Evolutionary conservation across 2,888 invertebrate species (phyloP), one percentile per base, ranked within the genome.

Genomic region (Drosophila hamatofila): DNA sequence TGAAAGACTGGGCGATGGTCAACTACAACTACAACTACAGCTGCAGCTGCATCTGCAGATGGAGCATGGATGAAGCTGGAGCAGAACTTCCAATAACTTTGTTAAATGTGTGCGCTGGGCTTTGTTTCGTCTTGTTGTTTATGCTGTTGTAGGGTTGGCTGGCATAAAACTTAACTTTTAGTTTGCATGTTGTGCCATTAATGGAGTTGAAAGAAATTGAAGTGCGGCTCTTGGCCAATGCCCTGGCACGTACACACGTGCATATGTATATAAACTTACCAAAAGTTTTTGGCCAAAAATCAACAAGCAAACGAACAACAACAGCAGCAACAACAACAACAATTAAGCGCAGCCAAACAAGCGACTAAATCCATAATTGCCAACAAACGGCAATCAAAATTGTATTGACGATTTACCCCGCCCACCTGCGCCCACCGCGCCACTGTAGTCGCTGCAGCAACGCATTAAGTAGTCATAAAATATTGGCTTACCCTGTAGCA

Each of bases 311-410:
- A 55, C 64, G 2, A 61, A 57, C 61, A 68, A 56, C 49, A 55
- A 35, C 18, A 48, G n/a, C 65, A 48, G 12, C 49, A 35, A 51
- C 23, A 41, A 46, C 46, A 55, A 55, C 46, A 44, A 59, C 66
- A 62, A 65, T 65, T 58, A 78, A 70, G 68, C 67, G 65, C 59
- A 67, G 70, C 62, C 54, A 75, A 78, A 76, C 66, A 80, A 78
- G 72, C 75, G 78, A 68, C 87, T 81, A 88, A 84, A 82, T 83
- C 82, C 82, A 85, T 87, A 88, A 88, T 83, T 83, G 88, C 85
- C 68, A 80, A 81, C 85, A 82, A 87, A 72, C 71, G 75, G 80
- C 83, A 83, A 83, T 83, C 88, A 78, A 83, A 83, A 78, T 78
- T 75, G 78, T 80, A 72, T 75, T 79, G 79, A 79, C 72, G 72